These are phyloP conservation scores for Coleophora flavipennella DNA, from an alignment of 2,888 invertebrate species.

Conservation along the genomic window DNA sequence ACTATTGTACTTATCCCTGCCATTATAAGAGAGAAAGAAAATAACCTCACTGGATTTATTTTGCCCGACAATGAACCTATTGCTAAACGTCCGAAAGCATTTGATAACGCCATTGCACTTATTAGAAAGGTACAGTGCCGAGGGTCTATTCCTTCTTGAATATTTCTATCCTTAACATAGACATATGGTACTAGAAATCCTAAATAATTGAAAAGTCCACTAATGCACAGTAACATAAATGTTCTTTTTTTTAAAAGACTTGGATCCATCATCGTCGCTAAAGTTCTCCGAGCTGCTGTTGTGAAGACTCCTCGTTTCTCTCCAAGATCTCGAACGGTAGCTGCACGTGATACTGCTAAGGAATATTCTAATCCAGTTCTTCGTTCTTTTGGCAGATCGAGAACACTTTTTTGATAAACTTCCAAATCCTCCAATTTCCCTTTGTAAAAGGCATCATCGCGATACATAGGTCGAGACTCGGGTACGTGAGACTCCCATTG, in stretches of 20 bases:
- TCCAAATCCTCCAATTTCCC: slow-evolving; percentile 47
- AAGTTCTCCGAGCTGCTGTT: slow-evolving; percentile 49
- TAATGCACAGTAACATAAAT: slow-evolving; percentile 36
- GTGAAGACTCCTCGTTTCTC: slow-evolving; percentile 52
- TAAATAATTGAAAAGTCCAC: slow-evolving; percentile 40
- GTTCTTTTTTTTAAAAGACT: slow-evolving; percentile 40
- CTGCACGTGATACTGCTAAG: slow-evolving; percentile 56
- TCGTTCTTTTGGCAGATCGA: slow-evolving; percentile 26
- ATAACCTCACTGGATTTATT: slow-evolving; percentile 35
- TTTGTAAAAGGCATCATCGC: slow-evolving; percentile 58
- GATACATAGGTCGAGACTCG: slow-evolving; percentile 54
- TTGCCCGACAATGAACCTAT: slow-evolving; percentile 42
- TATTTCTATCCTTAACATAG: slow-evolving; percentile 44
- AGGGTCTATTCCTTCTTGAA: slow-evolving; percentile 32
- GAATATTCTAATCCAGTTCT: slow-evolving; percentile 61
- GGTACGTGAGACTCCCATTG: slow-evolving; percentile 39
- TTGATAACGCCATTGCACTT: slow-evolving; percentile 47
- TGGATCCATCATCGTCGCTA: slow-evolving; percentile 62
- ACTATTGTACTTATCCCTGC: slow-evolving; percentile 38
- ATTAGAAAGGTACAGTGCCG: slow-evolving; percentile 43
- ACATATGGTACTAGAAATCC: slow-evolving; percentile 55
- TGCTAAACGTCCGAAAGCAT: slow-evolving; percentile 39
- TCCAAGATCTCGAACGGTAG: slow-evolving; percentile 43
- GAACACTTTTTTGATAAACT: slow-evolving; percentile 49
- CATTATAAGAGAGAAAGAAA: slow-evolving; percentile 22